A percentile compares a stretch with the other conserved stretches of the same genome.
Conservation (phyloP, 2,888 invertebrate genomes). For the Ormyrus nitidulus region DNA sequence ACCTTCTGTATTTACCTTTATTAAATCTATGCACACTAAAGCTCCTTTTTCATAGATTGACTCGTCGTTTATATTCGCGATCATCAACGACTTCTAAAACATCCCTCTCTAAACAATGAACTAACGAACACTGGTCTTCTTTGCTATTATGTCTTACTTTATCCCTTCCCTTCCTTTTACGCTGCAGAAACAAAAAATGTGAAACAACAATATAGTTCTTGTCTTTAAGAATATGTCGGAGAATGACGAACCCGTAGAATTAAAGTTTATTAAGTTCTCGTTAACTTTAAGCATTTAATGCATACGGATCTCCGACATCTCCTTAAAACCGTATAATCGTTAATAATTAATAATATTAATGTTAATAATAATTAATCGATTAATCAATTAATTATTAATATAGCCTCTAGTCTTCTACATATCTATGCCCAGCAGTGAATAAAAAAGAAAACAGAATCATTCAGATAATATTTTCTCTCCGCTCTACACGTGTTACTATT, state of each 20-base stretch:
- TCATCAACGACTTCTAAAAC: conserved; percentile 30
- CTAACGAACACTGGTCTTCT: conserved; percentile 55
- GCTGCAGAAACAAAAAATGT: conserved; percentile 29
- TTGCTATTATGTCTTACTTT: conserved; percentile 44
- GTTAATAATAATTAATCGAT: conserved; percentile 65
- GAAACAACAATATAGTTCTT: conserved; percentile 48
- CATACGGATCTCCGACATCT: too few relatives aligned
- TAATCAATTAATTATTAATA: conserved; percentile 65
- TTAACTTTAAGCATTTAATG: too few relatives aligned
- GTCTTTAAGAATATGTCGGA: background rate
- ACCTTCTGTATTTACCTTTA: background rate
- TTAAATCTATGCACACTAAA: conserved; percentile 47
- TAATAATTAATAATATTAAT: conserved; percentile 64
- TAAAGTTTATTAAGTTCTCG: too few relatives aligned
- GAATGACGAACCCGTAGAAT: too few relatives aligned
- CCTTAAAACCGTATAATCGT: conserved; percentile 25
- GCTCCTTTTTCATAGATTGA: conserved; percentile 27
- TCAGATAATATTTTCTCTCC: conserved; percentile 33
- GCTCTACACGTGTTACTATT: conserved; percentile 22
- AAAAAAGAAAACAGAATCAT: conserved; percentile 58
- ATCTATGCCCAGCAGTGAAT: conserved; percentile 71
- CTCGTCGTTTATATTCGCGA: conserved; percentile 11
- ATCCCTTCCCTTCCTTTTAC: conserved; percentile 1
- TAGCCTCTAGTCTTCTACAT: conserved; percentile 74
- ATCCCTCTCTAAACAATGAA: conserved; percentile 42